A percentile compares a stretch with the other conserved stretches of the same genome.
Conservation (phyloP, 2,797 vertebrate genomes). For the Coregonus suidteri region DNA sequence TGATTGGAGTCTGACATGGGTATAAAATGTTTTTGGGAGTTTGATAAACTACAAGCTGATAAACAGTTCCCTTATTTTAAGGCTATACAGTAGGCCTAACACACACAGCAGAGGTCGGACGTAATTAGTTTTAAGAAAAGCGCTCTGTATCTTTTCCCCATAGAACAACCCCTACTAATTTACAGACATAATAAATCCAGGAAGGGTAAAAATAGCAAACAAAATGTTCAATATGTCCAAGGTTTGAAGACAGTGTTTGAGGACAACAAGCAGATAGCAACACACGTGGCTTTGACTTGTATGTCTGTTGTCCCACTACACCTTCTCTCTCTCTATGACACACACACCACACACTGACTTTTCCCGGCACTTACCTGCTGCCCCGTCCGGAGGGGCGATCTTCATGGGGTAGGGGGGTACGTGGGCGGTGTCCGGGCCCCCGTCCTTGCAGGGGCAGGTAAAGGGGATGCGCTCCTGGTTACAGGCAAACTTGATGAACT, state of each 20-base stretch:
- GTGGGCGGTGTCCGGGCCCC: conserved; percentile 93
- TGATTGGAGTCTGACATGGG: neutral
- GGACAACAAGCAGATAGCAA: conserved; percentile 17
- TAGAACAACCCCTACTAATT: conserved; percentile 18
- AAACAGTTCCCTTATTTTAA: neutral
- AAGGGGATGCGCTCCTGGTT: conserved; percentile 99
- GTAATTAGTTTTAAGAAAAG: neutral
- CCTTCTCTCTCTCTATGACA: neutral
- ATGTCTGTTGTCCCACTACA: neutral
- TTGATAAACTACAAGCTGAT: neutral
- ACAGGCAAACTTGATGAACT: conserved; percentile 98
- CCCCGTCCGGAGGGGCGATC: conserved; percentile 93
- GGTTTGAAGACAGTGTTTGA: neutral
- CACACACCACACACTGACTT: neutral
- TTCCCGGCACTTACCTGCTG: conserved; percentile 79
- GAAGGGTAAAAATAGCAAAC: neutral
- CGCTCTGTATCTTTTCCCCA: neutral
- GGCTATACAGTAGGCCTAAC: neutral
- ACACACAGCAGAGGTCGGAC: neutral
- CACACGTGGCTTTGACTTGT: neutral
- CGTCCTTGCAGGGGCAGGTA: conserved; percentile 97
- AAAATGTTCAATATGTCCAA: conserved; percentile 31
- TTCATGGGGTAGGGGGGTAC: conserved; percentile 99
- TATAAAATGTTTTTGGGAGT: neutral
- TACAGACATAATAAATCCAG: conserved; percentile 15